Percentiles rank a stretch among this genome's conserved stretches.
These are phyloP conservation scores for Eurystomus gularis DNA, from an alignment of 2,113 vertebrate genomes.

Conservation along the genomic window DNA sequence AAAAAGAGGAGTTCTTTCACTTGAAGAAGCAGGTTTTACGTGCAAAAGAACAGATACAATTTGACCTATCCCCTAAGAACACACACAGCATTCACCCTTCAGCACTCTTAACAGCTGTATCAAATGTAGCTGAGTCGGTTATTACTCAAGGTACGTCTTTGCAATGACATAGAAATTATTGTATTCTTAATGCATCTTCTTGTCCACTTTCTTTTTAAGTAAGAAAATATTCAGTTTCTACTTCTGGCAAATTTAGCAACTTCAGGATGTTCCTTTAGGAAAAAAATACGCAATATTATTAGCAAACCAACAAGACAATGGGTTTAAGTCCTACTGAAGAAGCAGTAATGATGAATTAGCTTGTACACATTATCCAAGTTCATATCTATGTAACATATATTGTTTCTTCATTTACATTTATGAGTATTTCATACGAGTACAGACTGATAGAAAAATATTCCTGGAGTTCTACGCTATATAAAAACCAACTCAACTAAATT, in stretches of 20 bases:
- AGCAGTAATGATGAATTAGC: not conserved
- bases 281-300: not conserved
- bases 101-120: not conserved
- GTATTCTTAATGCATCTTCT: not conserved
- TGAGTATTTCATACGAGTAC: not conserved
- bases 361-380: not conserved
- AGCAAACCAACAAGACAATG: not conserved
- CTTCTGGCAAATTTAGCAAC: not conserved
- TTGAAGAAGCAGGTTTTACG: not conserved
- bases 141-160: not conserved
- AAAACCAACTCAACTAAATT: not conserved
- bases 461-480: not conserved
- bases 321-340: not conserved
- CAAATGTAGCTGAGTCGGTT: not conserved
- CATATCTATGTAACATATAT: not conserved
- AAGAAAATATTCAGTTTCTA: not conserved
- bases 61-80: not conserved
- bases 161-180: not conserved
- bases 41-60: not conserved
- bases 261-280: not conserved
- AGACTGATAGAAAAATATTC: not conserved
- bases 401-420: not conserved
- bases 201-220: not conserved
- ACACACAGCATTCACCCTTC: not conserved
- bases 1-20: not conserved